These are phyloP conservation scores for Trichogramma evanescens DNA, from an alignment of 2,888 invertebrate genomes.

Conservation along the genomic window DNA sequence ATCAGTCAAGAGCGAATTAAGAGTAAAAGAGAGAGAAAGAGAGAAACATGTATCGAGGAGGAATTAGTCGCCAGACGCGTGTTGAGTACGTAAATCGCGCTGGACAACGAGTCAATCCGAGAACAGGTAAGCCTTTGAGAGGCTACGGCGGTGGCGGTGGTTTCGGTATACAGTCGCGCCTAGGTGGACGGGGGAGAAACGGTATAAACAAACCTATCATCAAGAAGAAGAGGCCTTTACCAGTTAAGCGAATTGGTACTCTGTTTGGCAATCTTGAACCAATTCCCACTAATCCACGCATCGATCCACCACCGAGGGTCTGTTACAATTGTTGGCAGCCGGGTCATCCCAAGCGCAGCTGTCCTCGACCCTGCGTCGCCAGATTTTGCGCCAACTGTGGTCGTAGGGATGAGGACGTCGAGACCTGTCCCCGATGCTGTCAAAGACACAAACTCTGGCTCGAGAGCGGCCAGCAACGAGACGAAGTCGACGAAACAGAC, in stretches of 20 bases:
- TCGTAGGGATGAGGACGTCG: slow-evolving; percentile 6
- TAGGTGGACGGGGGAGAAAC: too few relatives aligned
- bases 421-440: slow-evolving; percentile 7
- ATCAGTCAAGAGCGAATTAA: too few relatives aligned
- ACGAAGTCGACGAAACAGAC: background rate
- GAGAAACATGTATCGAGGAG: background rate
- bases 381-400: slow-evolving; percentile 14
- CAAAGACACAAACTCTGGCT: background rate
- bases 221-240: background rate
- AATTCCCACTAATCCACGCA: slow-evolving; percentile 1
- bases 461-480: background rate
- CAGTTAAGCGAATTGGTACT: slow-evolving; percentile 1
- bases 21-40: too few relatives aligned
- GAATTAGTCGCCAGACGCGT: slow-evolving; percentile 2
- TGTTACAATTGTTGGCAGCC: slow-evolving; percentile 16
- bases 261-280: slow-evolving; percentile 7
- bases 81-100: slow-evolving; percentile 10
- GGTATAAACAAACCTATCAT: background rate
- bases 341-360: slow-evolving; percentile 3
- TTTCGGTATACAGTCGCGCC: too few relatives aligned
- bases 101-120: slow-evolving; percentile 2
- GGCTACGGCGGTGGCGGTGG: too few relatives aligned
- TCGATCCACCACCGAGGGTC: slow-evolving; percentile 10
- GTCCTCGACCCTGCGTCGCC: background rate
- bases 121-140: slow-evolving; percentile 1